Evolutionary conservation across 1,140 invertebrate species (phyloP).

Genomic region (Orius insidiosus): DNA sequence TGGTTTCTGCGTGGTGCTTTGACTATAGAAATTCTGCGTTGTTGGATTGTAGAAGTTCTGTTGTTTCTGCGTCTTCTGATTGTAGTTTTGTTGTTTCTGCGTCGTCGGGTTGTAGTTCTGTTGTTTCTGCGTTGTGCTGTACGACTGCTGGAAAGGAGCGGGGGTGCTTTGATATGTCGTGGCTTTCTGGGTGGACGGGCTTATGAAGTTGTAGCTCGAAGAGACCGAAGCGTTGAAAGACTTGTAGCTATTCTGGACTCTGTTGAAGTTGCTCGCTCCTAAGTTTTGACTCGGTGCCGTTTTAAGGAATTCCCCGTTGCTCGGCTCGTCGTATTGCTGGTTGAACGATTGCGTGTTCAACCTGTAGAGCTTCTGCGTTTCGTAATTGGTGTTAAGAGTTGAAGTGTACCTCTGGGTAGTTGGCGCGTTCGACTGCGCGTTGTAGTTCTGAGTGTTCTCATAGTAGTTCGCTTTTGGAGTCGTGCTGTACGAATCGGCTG

Average conservation of each 20-base stretch:
- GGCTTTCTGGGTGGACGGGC: slow-evolving; percentile 2
- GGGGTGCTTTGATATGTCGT: not conserved
- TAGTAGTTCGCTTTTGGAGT: slow-evolving; percentile 13
- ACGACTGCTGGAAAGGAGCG: not conserved
- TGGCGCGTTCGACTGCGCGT: slow-evolving; percentile 1
- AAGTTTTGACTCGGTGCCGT: slow-evolving; percentile 21
- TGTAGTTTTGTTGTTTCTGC: not conserved
- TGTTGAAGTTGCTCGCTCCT: slow-evolving; percentile 21
- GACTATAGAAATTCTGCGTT: not conserved
- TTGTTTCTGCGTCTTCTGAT: not conserved
- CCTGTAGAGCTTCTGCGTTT: slow-evolving; percentile 17
- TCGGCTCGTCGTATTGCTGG: slow-evolving; percentile 16
- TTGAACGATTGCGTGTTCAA: slow-evolving; percentile 9
- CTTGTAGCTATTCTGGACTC: slow-evolving; percentile 18
- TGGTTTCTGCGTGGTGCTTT: not conserved
- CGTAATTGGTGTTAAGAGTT: slow-evolving; percentile 14
- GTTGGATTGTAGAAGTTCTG: not conserved
- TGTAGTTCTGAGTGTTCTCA: slow-evolving; percentile 10
- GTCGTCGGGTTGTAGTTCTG: not conserved
- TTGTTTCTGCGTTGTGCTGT: not conserved
- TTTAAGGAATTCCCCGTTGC: slow-evolving; percentile 20
- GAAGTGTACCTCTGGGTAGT: not conserved
- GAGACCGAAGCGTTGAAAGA: slow-evolving; percentile 20
- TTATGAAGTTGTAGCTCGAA: slow-evolving; percentile 19
- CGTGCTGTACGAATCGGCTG: slow-evolving; percentile 16